Evolutionary conservation across 2,113 vertebrate species (phyloP).

Genomic region (Amazona guildingii): DNA sequence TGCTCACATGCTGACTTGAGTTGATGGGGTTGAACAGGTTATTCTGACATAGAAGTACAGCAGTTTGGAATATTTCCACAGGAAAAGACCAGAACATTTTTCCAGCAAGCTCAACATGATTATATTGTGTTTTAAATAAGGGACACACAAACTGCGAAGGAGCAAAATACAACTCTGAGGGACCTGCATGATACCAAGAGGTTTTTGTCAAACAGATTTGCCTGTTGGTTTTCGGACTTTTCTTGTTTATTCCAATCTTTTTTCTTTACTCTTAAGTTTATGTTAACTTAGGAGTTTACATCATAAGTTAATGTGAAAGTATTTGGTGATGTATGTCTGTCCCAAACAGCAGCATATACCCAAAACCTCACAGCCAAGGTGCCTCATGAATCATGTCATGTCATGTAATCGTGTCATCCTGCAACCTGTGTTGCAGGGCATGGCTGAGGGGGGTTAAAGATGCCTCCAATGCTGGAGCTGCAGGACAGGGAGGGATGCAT

Average conservation of each 20-base stretch:
- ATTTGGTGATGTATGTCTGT: not conserved
- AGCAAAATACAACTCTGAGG: not conserved
- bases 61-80: slow-evolving; percentile 46
- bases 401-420: not conserved
- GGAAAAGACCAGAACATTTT: slow-evolving; percentile 57
- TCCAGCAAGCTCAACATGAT: slow-evolving; percentile 11
- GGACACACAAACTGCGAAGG: not conserved
- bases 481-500: not conserved
- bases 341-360: not conserved
- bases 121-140: slow-evolving; percentile 29
- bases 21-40: not conserved
- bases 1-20: not conserved
- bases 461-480: not conserved
- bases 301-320: not conserved
- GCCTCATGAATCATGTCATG: not conserved
- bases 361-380: not conserved
- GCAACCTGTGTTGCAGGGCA: not conserved
- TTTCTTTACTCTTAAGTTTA: not conserved
- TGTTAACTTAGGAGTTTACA: not conserved
- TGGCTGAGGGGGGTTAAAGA: not conserved
- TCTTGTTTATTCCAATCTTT: not conserved
- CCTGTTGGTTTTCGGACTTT: not conserved
- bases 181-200: not conserved
- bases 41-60: not conserved
- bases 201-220: slow-evolving; percentile 10